These are phyloP conservation scores for Triops cancriformis DNA, from an alignment of 1,140 invertebrate species.

Conservation along the genomic window DNA sequence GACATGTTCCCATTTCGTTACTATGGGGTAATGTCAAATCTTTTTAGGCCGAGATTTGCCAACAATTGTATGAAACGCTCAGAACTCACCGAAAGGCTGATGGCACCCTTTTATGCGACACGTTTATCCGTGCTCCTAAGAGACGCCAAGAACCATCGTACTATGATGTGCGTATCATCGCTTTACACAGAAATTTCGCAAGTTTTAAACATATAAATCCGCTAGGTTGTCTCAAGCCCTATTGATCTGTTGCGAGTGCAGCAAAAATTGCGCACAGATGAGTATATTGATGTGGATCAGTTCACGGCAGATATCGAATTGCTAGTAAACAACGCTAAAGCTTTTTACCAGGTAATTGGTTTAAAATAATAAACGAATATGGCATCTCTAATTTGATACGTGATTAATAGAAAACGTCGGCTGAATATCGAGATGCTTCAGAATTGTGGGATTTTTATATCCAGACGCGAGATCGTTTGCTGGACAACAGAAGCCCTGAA, in stretches of 20 bases:
- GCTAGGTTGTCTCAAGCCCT: constrained; percentile 61
- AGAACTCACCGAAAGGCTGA: constrained; percentile 86
- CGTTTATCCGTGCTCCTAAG: constrained; percentile 88
- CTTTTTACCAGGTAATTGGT: constrained; percentile 79
- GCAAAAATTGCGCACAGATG: constrained; percentile 92
- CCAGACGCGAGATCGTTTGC: constrained; percentile 46
- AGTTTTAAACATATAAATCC: constrained; percentile 47
- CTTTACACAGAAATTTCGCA: constrained; percentile 39
- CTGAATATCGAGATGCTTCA: constrained; percentile 81
- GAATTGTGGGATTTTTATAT: constrained; percentile 80
- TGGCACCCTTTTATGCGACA: constrained; percentile 80
- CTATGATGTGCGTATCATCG: constrained; percentile 52
- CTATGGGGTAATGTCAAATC: not conserved
- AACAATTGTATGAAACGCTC: constrained; percentile 85
- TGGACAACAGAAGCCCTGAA: constrained; percentile 41
- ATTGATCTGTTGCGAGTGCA: constrained; percentile 91
- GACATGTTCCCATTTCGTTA: not conserved
- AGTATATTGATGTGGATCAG: constrained; percentile 82
- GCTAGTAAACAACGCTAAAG: constrained; percentile 82
- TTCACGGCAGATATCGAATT: constrained; percentile 76
- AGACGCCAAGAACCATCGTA: constrained; percentile 79
- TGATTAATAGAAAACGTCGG: constrained; percentile 17
- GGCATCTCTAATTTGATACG: not conserved
- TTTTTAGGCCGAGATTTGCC: constrained; percentile 58
- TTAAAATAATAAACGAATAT: too few relatives aligned